A percentile compares a stretch with the other conserved stretches of the same genome.
phyloP scores from a whole-genome alignment of 2,888 invertebrate species.

The Mechanitis mazaeus region DNA sequence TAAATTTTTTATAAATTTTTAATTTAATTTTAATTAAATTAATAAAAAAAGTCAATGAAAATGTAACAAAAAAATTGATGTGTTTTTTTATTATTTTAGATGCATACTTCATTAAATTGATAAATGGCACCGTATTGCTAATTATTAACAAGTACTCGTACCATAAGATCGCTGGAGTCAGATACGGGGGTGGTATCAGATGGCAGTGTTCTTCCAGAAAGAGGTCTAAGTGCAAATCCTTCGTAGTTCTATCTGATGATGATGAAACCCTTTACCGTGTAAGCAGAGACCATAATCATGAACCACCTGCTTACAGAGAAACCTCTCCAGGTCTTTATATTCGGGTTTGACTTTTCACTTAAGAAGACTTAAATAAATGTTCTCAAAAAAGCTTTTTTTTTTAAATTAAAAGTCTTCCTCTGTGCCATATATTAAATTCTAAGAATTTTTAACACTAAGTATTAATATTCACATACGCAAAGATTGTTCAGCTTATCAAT shows the following conservation, averaged over 20 bases:
- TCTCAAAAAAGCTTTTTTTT: too few relatives aligned
- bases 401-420: too few relatives aligned
- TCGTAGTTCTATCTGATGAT: constrained; percentile 30
- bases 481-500: too few relatives aligned
- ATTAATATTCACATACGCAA: too few relatives aligned
- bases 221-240: constrained; percentile 30
- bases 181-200: constrained; percentile 29
- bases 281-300: constrained; percentile 29
- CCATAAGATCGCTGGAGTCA: constrained; percentile 31
- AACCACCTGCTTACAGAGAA: constrained; percentile 25
- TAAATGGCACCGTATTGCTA: constrained; percentile 31
- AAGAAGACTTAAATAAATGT: too few relatives aligned
- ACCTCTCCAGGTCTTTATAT: constrained; percentile 9
- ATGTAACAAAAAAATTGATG: too few relatives aligned
- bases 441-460: too few relatives aligned
- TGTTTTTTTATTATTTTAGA: constrained; percentile 10
- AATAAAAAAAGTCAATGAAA: too few relatives aligned
- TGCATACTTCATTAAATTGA: constrained; percentile 28
- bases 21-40: too few relatives aligned
- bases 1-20: too few relatives aligned
- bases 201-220: constrained; percentile 37
- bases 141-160: constrained; percentile 35
- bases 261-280: constrained; percentile 25
- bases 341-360: constrained; percentile 6
- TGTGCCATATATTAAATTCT: too few relatives aligned